phyloP scores from a whole-genome alignment of 2,797 vertebrate genomes.

The Brachyalestes nurse region DNA sequence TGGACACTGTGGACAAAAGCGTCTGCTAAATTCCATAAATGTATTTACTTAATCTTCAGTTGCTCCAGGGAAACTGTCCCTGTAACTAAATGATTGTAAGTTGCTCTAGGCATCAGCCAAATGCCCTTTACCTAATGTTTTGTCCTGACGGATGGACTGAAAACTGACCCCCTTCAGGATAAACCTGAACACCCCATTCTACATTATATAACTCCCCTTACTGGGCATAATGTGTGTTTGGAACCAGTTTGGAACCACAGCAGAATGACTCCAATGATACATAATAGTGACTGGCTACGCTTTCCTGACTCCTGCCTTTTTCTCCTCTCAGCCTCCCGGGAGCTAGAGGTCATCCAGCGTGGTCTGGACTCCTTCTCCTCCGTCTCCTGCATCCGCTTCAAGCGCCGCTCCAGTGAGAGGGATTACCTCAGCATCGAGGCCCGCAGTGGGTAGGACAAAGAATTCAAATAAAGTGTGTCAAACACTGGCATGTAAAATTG shows the following conservation, averaged over 20 bases:
- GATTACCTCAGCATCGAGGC: slow-evolving; percentile 75
- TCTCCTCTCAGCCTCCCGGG: slow-evolving; percentile 19
- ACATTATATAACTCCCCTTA: too few species aligned
- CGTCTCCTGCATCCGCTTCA: slow-evolving; percentile 73
- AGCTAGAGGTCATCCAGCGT: slow-evolving; percentile 64
- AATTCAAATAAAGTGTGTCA: neutral
- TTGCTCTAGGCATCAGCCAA: too few species aligned
- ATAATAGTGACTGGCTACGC: neutral
- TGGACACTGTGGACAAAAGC: too few species aligned
- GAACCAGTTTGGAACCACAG: neutral
- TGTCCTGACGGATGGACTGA: too few species aligned
- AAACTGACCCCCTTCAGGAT: too few species aligned
- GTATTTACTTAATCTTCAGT: too few species aligned
- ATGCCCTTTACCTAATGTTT: neutral
- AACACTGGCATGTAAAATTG: neutral
- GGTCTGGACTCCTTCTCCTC: slow-evolving; percentile 72
- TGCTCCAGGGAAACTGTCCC: too few species aligned
- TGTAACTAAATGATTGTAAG: neutral
- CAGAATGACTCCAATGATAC: neutral
- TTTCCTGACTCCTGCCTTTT: neutral
- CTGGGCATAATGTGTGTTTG: neutral
- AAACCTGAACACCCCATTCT: too few species aligned
- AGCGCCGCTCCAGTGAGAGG: slow-evolving; percentile 56
- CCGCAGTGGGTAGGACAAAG: slow-evolving; percentile 53
- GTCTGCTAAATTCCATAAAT: too few species aligned